Percentiles rank a stretch among this genome's conserved stretches.
Evolutionary conservation across 2,797 vertebrate genomes (phyloP).

Genomic region (Trachops cirrhosus): DNA sequence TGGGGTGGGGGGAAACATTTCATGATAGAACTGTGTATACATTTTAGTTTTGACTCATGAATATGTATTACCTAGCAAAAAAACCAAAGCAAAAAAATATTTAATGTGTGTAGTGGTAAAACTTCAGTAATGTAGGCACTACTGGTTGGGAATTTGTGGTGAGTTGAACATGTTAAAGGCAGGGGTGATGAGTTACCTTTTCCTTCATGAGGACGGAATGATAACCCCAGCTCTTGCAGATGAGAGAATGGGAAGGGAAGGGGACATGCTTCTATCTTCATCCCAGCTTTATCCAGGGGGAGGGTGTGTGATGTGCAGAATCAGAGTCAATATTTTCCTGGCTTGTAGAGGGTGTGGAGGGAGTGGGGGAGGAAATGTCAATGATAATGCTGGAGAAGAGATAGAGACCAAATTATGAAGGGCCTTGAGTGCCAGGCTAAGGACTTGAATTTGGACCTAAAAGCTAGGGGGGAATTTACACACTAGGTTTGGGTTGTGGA

Average conservation of each 20-base stretch:
- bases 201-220: background rate
- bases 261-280: background rate
- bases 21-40: background rate
- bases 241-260: background rate
- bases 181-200: background rate
- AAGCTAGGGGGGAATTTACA: background rate
- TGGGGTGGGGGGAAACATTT: background rate
- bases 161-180: background rate
- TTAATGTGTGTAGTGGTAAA: background rate
- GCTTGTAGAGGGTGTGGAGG: background rate
- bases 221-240: background rate
- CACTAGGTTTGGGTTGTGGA: background rate
- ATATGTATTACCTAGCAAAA: background rate
- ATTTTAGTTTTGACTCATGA: constrained; percentile 13
- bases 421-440: background rate
- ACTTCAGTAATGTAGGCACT: background rate
- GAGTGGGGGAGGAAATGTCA: background rate
- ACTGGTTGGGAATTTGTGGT: background rate
- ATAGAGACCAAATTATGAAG: background rate
- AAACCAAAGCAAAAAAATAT: background rate
- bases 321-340: too few relatives aligned
- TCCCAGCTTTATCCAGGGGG: background rate
- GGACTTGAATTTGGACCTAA: background rate
- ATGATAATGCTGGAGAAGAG: background rate
- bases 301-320: background rate